A percentile compares a stretch with the other conserved stretches of the same genome.
phyloP scores from a whole-genome alignment of 2,797 vertebrate genomes.

The Acanthis flammea region DNA sequence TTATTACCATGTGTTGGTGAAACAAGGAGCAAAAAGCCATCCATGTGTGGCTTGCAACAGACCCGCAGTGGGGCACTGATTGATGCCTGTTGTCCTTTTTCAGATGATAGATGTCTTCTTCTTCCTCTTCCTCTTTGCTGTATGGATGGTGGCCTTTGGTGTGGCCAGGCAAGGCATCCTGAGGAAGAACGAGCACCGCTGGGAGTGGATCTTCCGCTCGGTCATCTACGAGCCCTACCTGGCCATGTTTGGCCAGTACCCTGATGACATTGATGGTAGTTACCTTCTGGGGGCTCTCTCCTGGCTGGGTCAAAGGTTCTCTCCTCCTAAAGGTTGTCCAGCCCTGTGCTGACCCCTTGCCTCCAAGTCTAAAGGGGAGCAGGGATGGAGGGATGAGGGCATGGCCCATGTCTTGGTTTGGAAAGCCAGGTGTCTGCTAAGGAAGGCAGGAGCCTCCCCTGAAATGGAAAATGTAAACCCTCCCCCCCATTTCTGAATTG shows the following conservation, averaged over 20 bases:
- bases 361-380: background rate
- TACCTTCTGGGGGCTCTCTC: background rate
- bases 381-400: background rate
- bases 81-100: background rate
- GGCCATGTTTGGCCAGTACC: constrained; percentile 83
- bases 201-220: constrained; percentile 82
- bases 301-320: background rate
- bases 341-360: background rate
- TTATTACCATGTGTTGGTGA: background rate
- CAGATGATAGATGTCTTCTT: constrained; percentile 83
- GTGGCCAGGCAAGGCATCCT: constrained; percentile 82
- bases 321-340: background rate
- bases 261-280: constrained; percentile 78
- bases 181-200: constrained; percentile 78
- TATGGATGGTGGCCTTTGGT: constrained; percentile 83
- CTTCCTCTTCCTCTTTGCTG: constrained; percentile 83
- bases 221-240: constrained; percentile 82
- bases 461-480: too few species aligned
- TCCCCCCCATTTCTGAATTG: too few species aligned
- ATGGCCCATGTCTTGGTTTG: background rate
- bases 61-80: background rate
- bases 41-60: background rate
- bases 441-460: too few species aligned
- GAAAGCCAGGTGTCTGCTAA: too few species aligned
- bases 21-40: background rate